Evolutionary conservation across 2,888 invertebrate species (phyloP), one percentile per base, ranked within the genome.

Genomic region (Polydesmus complanatus): DNA sequence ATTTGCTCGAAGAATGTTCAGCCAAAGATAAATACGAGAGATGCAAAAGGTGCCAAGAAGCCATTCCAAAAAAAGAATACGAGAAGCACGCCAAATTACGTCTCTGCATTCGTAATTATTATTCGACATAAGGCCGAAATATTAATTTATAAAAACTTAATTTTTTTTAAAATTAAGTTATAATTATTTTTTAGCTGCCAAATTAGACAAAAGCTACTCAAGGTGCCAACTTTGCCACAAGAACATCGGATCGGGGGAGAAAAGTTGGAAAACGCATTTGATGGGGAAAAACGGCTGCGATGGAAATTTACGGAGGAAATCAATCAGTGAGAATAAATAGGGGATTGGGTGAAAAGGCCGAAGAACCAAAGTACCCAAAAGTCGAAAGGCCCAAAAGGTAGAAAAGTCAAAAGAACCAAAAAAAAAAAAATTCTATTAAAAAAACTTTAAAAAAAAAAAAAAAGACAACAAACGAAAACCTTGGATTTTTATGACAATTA

Each of bases 211-310:
- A 67, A 85, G 85, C 47, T 83, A 83, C 64, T 86, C 84, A 72
- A 84, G 86, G 67, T 94, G 94, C 71, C 91, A 92, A 0, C 79
- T 93, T 64, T 94, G 94, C 71, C 85, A 86, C 68, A 80, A 80
- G 64, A 86, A 88, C 72, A 81, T 93, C 1, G 81, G 84, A 19
- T 67, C 70, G 1, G 74, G 76, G 37, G 86, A 90, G 69, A 81
- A 86, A 58, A 86, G 86, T 21, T 93, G 92, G 92, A 83, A 85
- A 71, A 78, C 83, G 56, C 88, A 89, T 71, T 78, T 89, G 27
- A 83, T 84, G 81, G 59, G 59, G 25, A 56, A 27, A n/a, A 56
- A 63, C 37, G 61, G 63, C 14, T 63, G 63, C 53, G 58, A 58
- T 21, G 22, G 52, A 23, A 63, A 63, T 53, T 52, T 59, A 26